Base-by-base conservation (phyloP, 1,140 invertebrate genomes). In the Drosophila triauraria region DNA sequence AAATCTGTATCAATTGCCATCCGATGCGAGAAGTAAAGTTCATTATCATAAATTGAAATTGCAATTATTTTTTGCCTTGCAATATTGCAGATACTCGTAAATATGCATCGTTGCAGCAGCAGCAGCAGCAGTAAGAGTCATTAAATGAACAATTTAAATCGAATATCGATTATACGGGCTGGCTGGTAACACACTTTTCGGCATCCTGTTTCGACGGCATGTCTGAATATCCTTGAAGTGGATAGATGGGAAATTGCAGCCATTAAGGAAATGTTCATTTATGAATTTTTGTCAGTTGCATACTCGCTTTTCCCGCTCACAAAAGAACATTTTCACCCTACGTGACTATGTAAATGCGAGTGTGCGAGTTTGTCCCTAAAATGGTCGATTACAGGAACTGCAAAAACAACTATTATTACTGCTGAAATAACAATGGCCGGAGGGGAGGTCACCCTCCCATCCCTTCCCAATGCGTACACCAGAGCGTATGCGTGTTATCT, bases 401-500 rank as follows among this genome's bases (percentile, higher is more conserved):
- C 27, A 56, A 42, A 44, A 62, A 30, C 50, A 78, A 38, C 48
- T 17, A 25, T 17, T 4, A 80, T 59, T 32, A 57, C 15, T 23
- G 40, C 40, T 30, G 27, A 23, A 74, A 51, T 72, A 51, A 72
- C 68, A 72, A 72, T 72, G 44, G 35, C 1, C 23, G 15, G 2
- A 13, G 20, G 15, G 15, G 8, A 1, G n/a, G 1, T 20, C 20
- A 20, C 20, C 20, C 20, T 20, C 20, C 13, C 5, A 10, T 3
- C 50, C 32, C 38, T 30, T 20, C 0, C 13, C n/a, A 5, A 23
- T 58, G 51, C 72, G 68, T 75, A 69, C 69, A 81, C 69, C 81
- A 72, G 10, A 74, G 77, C 85, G 74, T 90, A 87, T 88, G 80
- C 85, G 85, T 90, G 62, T 59, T 84, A 80, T 84, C 68, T 84